Evolutionary conservation across 2,113 vertebrate species (phyloP).

Genomic region (Lynx canadensis): DNA sequence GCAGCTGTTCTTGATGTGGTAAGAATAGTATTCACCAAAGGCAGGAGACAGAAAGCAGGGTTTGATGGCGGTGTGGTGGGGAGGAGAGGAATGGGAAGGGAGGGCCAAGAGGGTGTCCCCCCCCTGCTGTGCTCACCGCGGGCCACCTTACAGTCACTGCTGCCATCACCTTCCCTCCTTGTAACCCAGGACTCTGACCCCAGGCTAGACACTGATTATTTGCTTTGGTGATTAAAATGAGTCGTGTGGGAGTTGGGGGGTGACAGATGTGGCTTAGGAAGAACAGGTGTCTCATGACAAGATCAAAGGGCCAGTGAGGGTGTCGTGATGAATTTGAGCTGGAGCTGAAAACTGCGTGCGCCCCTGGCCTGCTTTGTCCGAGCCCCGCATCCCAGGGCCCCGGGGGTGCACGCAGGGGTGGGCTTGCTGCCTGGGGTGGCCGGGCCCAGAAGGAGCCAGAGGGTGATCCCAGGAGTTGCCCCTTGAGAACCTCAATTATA

Average conservation of each 20-base stretch:
- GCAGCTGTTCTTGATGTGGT: background rate
- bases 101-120: background rate
- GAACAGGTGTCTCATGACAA: background rate
- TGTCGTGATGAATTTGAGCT: background rate
- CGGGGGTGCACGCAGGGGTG: background rate
- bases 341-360: background rate
- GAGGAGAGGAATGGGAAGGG: background rate
- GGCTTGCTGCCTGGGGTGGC: background rate
- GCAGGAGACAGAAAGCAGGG: background rate
- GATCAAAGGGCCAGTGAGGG: background rate
- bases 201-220: background rate
- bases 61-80: background rate
- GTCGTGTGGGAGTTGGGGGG: background rate
- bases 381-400: background rate
- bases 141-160: background rate
- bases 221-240: background rate
- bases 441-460: background rate
- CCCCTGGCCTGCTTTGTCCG: background rate
- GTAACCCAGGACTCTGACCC: background rate
- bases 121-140: accelerated
- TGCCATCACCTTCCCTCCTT: background rate
- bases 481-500: background rate
- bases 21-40: background rate
- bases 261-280: background rate
- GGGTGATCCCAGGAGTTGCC: background rate